Evolutionary conservation across 1,140 invertebrate genomes (phyloP).

Genomic region (Drosophila rhopaloa): DNA sequence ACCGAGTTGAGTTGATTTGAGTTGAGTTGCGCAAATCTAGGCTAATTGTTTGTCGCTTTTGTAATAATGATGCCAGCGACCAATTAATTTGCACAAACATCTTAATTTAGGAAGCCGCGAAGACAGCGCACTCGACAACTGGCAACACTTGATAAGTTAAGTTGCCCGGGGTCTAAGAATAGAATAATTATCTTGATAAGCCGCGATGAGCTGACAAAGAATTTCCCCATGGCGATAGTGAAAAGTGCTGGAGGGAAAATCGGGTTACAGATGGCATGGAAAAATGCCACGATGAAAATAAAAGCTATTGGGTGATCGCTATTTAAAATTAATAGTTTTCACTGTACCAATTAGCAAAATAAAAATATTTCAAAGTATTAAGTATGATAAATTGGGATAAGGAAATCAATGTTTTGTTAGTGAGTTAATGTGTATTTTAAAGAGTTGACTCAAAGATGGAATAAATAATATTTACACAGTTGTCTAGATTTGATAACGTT

Average conservation of each 20-base stretch:
- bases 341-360: too few relatives aligned
- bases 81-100: conserved; percentile 84
- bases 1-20: conserved; percentile 7
- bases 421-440: not conserved
- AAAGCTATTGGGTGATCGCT: not conserved
- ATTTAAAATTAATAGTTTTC: too few relatives aligned
- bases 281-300: not conserved
- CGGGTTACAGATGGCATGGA: not conserved
- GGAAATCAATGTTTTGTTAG: too few relatives aligned
- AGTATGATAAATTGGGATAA: too few relatives aligned
- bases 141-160: conserved; percentile 11
- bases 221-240: not conserved
- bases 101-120: conserved; percentile 73
- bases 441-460: not conserved
- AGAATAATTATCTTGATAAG: conserved; percentile 50
- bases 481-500: not conserved
- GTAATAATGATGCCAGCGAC: conserved; percentile 82
- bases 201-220: conserved; percentile 7
- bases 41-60: conserved; percentile 83
- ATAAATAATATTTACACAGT: not conserved
- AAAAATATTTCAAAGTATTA: too few relatives aligned
- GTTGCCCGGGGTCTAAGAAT: conserved; percentile 26
- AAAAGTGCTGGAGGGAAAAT: not conserved
- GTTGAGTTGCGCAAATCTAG: conserved; percentile 63
- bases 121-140: conserved; percentile 21